These are phyloP conservation scores for Parauchenoglanis punctatus DNA, from an alignment of 2,797 vertebrate genomes.

Conservation along the genomic window DNA sequence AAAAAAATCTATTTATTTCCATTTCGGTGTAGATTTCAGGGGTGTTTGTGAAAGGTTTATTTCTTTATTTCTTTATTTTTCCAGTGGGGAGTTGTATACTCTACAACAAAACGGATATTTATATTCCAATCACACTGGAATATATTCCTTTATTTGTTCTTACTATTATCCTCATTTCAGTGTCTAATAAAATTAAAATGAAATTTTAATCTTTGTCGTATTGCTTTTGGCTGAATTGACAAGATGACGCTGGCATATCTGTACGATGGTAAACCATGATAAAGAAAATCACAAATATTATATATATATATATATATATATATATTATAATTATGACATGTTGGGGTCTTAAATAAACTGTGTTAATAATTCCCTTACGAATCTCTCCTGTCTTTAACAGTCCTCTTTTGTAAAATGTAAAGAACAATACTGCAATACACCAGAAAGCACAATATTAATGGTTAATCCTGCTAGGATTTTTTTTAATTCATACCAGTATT, in stretches of 20 bases:
- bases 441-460: neutral
- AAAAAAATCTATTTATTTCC: slow-evolving; percentile 77
- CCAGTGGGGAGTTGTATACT: slow-evolving; percentile 34
- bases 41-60: slow-evolving; percentile 38
- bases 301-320: no score
- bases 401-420: neutral
- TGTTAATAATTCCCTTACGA: neutral
- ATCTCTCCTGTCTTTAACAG: neutral
- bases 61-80: neutral
- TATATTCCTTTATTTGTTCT: neutral
- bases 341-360: neutral
- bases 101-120: slow-evolving; percentile 31
- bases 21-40: slow-evolving; percentile 69
- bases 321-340: neutral
- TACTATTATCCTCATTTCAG: neutral
- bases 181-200: neutral
- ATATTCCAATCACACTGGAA: slow-evolving; percentile 3
- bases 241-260: neutral
- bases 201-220: no score
- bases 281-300: neutral
- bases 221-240: neutral
- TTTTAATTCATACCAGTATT: neutral
- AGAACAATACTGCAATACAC: no score
- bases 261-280: neutral
- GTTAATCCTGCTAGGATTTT: neutral